Conservation (phyloP, 92 coral and sea anemone species). For the Galaxea fascicularis region DNA sequence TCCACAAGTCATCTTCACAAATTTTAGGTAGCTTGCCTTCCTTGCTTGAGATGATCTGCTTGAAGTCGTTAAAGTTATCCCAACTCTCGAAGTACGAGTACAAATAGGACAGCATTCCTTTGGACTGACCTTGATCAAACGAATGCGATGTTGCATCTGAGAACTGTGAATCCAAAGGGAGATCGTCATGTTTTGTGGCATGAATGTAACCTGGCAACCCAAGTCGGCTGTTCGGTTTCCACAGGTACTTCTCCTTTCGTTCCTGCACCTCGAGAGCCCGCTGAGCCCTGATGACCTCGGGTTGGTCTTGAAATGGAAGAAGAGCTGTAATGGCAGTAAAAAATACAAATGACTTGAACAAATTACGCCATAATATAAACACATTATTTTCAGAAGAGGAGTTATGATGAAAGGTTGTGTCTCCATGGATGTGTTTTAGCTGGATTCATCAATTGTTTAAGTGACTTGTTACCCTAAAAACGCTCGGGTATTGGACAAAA, state of each 20-base stretch:
- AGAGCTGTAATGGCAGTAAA: conserved; percentile 1
- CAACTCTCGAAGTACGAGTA: conserved; percentile 68
- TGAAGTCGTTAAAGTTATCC: conserved; percentile 71
- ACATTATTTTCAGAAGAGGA: too few relatives aligned
- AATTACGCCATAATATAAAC: too few relatives aligned
- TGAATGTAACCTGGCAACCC: conserved; percentile 69
- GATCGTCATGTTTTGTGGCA: conserved; percentile 67
- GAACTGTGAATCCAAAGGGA: conserved; percentile 79
- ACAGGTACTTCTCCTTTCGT: conserved; percentile 62
- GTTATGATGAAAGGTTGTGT: too few relatives aligned
- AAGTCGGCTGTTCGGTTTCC: conserved; percentile 48
- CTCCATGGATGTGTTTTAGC: too few relatives aligned
- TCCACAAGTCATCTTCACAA: conserved; percentile 50
- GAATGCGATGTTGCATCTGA: conserved; percentile 66
- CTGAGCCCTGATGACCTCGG: conserved; percentile 42
- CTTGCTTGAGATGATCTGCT: conserved; percentile 45
- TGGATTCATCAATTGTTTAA: too few relatives aligned
- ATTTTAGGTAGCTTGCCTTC: conserved; percentile 50
- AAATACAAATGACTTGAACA: background rate
- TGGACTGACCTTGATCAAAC: conserved; percentile 64
- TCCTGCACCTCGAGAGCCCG: conserved; percentile 62
- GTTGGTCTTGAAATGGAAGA: conserved; percentile 70
- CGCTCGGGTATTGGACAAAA: too few relatives aligned
- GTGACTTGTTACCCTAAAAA: too few relatives aligned
- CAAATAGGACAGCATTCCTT: conserved; percentile 69